Percentiles rank a stretch among this genome's conserved stretches.
These are phyloP conservation scores for Hesperia comma DNA, from an alignment of 2,888 invertebrate genomes.

Conservation along the genomic window DNA sequence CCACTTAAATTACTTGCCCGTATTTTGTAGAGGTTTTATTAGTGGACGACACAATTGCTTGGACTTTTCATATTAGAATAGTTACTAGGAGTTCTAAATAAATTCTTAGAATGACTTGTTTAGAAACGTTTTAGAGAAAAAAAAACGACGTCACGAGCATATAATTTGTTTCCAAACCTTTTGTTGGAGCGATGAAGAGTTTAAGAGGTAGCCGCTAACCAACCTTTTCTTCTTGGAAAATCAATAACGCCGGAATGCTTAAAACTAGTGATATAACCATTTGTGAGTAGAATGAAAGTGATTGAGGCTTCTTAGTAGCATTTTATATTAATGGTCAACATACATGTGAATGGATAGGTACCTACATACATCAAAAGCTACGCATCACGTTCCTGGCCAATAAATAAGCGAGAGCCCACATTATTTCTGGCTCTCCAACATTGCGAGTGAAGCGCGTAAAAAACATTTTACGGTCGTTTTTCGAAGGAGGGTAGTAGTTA, in stretches of 20 bases:
- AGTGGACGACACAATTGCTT: too few relatives aligned
- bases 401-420: too few relatives aligned
- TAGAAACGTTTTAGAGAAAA: constrained; percentile 15
- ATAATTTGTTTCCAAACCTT: constrained; percentile 26
- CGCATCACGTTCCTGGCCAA: too few relatives aligned
- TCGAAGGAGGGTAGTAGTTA: too few relatives aligned
- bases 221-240: constrained; percentile 33
- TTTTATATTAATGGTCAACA: too few relatives aligned
- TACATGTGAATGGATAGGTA: too few relatives aligned
- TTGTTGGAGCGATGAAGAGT: constrained; percentile 27
- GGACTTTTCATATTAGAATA: background rate
- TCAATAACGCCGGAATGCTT: constrained; percentile 26
- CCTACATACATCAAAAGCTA: too few relatives aligned
- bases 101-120: constrained; percentile 18
- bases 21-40: background rate
- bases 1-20: background rate
- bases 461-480: too few relatives aligned
- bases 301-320: background rate
- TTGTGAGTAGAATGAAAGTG: background rate
- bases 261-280: constrained; percentile 3
- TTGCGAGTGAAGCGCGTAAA: too few relatives aligned
- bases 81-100: background rate
- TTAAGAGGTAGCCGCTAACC: constrained; percentile 26
- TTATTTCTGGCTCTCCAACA: too few relatives aligned
- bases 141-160: constrained; percentile 16